Base-by-base conservation (phyloP, 2,113 vertebrate species). In the Scytalopus superciliaris region DNA sequence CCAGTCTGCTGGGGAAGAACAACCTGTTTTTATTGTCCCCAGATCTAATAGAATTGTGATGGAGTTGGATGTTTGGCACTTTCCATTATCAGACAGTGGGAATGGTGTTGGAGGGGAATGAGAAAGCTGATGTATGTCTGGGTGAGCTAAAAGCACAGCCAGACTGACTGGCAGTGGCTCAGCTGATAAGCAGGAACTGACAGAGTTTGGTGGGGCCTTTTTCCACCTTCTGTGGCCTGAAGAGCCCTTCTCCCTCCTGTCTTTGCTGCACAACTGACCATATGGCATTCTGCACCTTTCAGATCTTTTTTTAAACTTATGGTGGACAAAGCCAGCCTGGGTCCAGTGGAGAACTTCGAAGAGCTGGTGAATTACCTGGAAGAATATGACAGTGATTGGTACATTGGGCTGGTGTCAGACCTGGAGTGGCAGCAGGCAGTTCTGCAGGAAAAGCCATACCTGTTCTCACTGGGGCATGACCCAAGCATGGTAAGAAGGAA, bases 301-400 rank as follows among this genome's bases (percentile, higher is more conserved):
- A 99, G 99, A 96, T 99, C 99, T 77, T 98, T 99, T 87, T 98
- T 99, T 87, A 99, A 99, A 96, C 97, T 99, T 35, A 98, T 99
- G 98, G 98, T 99, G 97, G 99, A 99, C 97, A 99, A 99, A 97
- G 99, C 99, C 49, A 99, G 99, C 96, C 97, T 99, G 75, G 99
- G 99, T 49, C 98, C 99, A 5, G 89, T 99, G 78, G 99, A 99
- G 97, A 98, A 98, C 87, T 98, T 98, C n/a, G 96, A 98, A 84
- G 99, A 99, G 86, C 95, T 99, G 90, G 97, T 97, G 86, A 98
- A 93, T 97, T 99, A 94, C 67, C 98, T 99, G 92, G 98, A 99
- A 89, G 99, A 99, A 60, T 99, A 99, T 19, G 99, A 99, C 66
- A 98, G 95, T 1, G 98, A 99, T 81, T 99, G 99, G 99, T 99